phyloP scores from a whole-genome alignment of 2,888 invertebrate species.

The Eustalomyia histrio region DNA sequence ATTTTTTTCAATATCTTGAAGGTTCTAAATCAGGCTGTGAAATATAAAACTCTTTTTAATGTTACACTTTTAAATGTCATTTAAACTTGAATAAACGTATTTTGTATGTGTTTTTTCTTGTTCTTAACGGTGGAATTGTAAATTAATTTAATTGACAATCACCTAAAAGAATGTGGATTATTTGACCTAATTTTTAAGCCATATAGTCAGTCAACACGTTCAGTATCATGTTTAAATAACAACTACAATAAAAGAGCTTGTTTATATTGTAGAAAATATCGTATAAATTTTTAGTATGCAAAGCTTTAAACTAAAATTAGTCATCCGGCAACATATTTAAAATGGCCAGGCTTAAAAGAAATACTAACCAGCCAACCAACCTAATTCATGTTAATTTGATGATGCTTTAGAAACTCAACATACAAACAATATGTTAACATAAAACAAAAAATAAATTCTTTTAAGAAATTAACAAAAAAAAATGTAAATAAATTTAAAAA shows the following conservation, averaged over 20 bases:
- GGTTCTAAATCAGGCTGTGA: too few species aligned
- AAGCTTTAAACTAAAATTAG: constrained; percentile 56
- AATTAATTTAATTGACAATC: constrained; percentile 63
- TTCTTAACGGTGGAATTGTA: constrained; percentile 53
- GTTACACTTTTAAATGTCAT: not conserved
- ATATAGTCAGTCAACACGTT: constrained; percentile 7
- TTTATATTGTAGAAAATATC: constrained; percentile 37
- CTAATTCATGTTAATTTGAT: constrained; percentile 24
- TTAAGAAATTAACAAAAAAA: constrained; percentile 30
- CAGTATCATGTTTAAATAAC: constrained; percentile 32
- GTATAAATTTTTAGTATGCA: constrained; percentile 44
- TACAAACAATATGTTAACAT: constrained; percentile 1
- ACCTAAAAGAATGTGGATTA: constrained; percentile 61
- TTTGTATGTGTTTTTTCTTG: not conserved
- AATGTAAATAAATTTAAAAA: constrained; percentile 30
- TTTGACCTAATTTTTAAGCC: constrained; percentile 56
- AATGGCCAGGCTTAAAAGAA: constrained; percentile 35
- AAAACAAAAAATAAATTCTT: constrained; percentile 32
- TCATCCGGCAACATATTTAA: constrained; percentile 39
- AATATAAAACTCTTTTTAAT: not conserved
- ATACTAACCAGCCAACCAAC: not conserved
- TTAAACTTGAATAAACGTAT: constrained; percentile 14
- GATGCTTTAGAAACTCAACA: not conserved
- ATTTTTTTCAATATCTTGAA: too few species aligned
- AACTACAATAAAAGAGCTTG: constrained; percentile 46